Evolutionary conservation across 1,140 invertebrate genomes (phyloP), one percentile per base, ranked within the genome.

Genomic region (Apolygus lucorum): DNA sequence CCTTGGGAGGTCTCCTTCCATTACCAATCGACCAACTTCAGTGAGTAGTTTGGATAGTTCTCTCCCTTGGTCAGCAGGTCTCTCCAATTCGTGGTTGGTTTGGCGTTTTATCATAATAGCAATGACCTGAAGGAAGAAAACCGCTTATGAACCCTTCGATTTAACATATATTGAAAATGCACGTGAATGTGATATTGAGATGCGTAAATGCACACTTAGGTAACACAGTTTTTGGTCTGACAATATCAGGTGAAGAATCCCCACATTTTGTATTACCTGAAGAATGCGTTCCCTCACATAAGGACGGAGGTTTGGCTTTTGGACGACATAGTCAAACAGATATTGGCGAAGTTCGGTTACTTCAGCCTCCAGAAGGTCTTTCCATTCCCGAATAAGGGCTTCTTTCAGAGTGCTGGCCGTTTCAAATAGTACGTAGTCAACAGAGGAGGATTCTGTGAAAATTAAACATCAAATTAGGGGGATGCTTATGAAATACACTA

Each of bases 351-450:
- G 78, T 14, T 87, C 86, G 59, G 83, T 80, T 62, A 90, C 86
- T 78, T 92, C 88, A 67, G 81, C 80, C 69, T 85, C 81, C 28
- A 82, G 80, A 34, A 95, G 74, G 71, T 86, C 78, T 21, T 81
- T 79, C 92, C 92, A 95, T 82, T 95, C 91, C 77, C 88, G 82
- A 63, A 95, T 87, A 4, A 95, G 78, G 27, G 90, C 88, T 73
- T 87, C 84, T 79, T 93, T 93, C 68, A 96, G 80, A n/a, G 93
- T 83, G 68, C 87, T 87, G 2, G 88, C 90, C 72, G 90, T 86
- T 81, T 95, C 92, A 82, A 94, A 95, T 63, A 93, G 77, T 2
- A 95, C 90, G 83, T 91, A 92, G 75, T 92, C 90, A 70, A 87
- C 85, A 67, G 84, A 81, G 70, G 87, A 88, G 49, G 84, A 87